phyloP scores from a whole-genome alignment of 2,888 invertebrate genomes.

The Ochropleura leucogaster region DNA sequence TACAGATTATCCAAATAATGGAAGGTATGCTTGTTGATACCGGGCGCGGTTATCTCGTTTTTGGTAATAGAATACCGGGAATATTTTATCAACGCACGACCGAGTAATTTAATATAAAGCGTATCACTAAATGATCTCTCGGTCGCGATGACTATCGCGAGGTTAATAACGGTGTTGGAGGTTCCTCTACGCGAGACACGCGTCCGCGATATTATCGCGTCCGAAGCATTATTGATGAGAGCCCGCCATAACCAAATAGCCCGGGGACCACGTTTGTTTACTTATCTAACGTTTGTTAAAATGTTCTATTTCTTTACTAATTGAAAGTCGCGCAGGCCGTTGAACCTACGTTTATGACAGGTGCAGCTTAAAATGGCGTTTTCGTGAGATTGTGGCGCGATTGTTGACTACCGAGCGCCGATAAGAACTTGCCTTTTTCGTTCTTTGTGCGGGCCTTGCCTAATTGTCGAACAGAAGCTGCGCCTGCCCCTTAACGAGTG shows the following conservation, averaged over 20 bases:
- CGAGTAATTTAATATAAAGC: slow-evolving; percentile 91
- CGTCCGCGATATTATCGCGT: slow-evolving; percentile 88
- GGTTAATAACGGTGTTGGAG: slow-evolving; percentile 90
- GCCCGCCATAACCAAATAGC: slow-evolving; percentile 88
- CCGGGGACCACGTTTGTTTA: slow-evolving; percentile 88
- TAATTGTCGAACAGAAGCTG: slow-evolving; percentile 89
- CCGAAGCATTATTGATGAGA: slow-evolving; percentile 89
- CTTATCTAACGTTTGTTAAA: slow-evolving; percentile 85
- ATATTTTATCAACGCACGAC: slow-evolving; percentile 90
- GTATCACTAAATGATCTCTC: slow-evolving; percentile 90
- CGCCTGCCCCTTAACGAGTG: slow-evolving; percentile 79
- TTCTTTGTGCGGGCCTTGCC: slow-evolving; percentile 76
- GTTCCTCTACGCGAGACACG: slow-evolving; percentile 87
- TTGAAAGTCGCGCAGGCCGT: slow-evolving; percentile 80
- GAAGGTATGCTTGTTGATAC: slow-evolving; percentile 77
- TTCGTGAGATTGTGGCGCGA: slow-evolving; percentile 89
- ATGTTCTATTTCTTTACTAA: slow-evolving; percentile 82
- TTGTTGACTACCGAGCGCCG: slow-evolving; percentile 82
- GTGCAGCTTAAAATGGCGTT: slow-evolving; percentile 87
- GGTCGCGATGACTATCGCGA: slow-evolving; percentile 86
- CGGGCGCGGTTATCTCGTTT: slow-evolving; percentile 87
- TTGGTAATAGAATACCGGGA: slow-evolving; percentile 89
- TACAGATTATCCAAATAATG: slow-evolving; percentile 67
- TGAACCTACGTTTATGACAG: slow-evolving; percentile 86
- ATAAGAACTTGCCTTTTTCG: slow-evolving; percentile 79